Evolutionary conservation across 2,888 invertebrate genomes (phyloP), one percentile per base, ranked within the genome.

Genomic region (Apoda limacodes): DNA sequence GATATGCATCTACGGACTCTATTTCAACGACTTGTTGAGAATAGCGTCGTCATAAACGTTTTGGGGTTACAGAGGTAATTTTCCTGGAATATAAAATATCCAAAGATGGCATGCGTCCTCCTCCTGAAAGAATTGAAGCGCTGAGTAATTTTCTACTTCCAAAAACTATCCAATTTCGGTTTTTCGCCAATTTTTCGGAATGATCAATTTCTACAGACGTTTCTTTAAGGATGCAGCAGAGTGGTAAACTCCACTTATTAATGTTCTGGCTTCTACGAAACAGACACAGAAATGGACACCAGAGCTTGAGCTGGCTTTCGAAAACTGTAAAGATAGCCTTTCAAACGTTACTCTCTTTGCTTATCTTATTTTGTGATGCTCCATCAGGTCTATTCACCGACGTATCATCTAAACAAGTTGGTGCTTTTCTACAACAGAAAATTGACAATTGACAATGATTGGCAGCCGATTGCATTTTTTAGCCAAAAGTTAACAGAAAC

Each of bases 1-100:
- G n/a, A n/a, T n/a, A n/a, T n/a, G n/a, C n/a, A n/a, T n/a, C n/a
- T n/a, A n/a, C n/a, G n/a, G n/a, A n/a, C n/a, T n/a, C n/a, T n/a
- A n/a, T n/a, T n/a, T n/a, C n/a, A n/a, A n/a, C n/a, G n/a, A n/a
- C n/a, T n/a, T n/a, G n/a, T n/a, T n/a, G n/a, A n/a, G n/a, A n/a
- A n/a, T n/a, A 49, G 49, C 1, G 27, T 62, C 1, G 40, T 43
- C 6, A 35, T 55, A 9, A 57, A 55, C 25, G 19, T 41, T 1
- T 22, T 25, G 47, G 41, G 22, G 35, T 23, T 5, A 3, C 10
- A 2, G 35, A 46, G 28, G 37, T 55, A 3, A 32, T 30, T 2
- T 56, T 50, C 27, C 34, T 54, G 7, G 54, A 52, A 2, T 44
- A 48, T 22, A 19, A 21, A 5, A 32, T 55, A 10, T 25, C 34